These are phyloP conservation scores for Agrypnia vestita DNA, from an alignment of 1,140 invertebrate species.

Conservation along the genomic window DNA sequence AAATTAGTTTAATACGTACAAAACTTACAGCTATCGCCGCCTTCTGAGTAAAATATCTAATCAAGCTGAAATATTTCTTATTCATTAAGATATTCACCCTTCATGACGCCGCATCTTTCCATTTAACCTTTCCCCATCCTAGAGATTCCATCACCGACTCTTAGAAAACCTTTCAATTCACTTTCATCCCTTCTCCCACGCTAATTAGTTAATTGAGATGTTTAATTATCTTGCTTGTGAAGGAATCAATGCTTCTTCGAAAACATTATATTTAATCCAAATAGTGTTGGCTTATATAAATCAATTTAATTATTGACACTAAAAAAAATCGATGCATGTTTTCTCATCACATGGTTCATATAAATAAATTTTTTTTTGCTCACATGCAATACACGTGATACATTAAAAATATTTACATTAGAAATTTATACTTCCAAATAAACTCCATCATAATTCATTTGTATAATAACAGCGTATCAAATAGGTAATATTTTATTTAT, in stretches of 20 bases:
- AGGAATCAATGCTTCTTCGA: slow-evolving; percentile 21
- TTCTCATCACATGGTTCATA: too few species aligned
- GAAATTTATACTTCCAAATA: too few species aligned
- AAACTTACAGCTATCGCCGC: neutral
- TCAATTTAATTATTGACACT: too few species aligned
- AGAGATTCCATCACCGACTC: slow-evolving; percentile 28
- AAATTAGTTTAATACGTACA: neutral
- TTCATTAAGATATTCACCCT: slow-evolving; percentile 47
- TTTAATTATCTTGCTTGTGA: slow-evolving; percentile 6
- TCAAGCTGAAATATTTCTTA: slow-evolving; percentile 33
- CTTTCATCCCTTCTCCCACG: slow-evolving; percentile 12
- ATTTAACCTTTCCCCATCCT: slow-evolving; percentile 6
- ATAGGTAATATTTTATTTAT: too few species aligned
- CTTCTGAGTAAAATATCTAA: slow-evolving; percentile 20
- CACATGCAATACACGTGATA: too few species aligned
- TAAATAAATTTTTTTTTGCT: too few species aligned
- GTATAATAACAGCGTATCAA: too few species aligned
- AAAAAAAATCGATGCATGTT: too few species aligned
- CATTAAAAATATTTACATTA: too few species aligned
- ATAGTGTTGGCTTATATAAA: too few species aligned
- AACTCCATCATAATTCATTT: too few species aligned
- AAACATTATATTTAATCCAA: too few species aligned
- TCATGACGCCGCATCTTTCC: slow-evolving; percentile 8
- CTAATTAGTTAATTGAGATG: slow-evolving; percentile 57
- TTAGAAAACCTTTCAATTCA: slow-evolving; percentile 19